Conservation (phyloP, 2,888 invertebrate genomes). For the Stictocephala bisonia region DNA sequence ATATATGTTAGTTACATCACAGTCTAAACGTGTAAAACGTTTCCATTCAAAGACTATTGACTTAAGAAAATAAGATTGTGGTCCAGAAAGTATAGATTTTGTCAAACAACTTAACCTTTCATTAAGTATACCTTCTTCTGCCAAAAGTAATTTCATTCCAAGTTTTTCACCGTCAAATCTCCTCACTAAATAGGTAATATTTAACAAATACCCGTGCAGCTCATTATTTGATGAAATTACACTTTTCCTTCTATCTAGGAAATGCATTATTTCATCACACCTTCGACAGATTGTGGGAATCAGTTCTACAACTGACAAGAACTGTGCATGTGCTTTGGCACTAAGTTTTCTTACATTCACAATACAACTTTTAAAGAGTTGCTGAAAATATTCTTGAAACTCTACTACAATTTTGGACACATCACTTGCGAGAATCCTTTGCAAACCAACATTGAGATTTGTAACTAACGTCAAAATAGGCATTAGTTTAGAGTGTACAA, state of each 20-base stretch:
- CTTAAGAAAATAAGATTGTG: conserved; percentile 5
- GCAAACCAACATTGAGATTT: conserved; percentile 51
- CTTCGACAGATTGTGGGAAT: conserved; percentile 45
- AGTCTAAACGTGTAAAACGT: background rate
- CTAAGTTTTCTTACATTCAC: conserved; percentile 66
- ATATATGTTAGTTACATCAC: background rate
- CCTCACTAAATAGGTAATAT: conserved; percentile 48
- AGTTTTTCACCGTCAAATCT: conserved; percentile 51
- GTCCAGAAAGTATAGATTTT: background rate
- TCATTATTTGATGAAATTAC: conserved; percentile 52
- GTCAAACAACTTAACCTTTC: background rate
- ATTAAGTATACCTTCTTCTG: conserved; percentile 5
- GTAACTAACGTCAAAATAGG: conserved; percentile 53
- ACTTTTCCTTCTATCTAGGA: conserved; percentile 50
- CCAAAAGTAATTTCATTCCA: conserved; percentile 44
- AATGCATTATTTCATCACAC: conserved; percentile 49
- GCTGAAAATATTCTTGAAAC: conserved; percentile 37
- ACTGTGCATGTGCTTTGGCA: conserved; percentile 66
- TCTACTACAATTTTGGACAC: conserved; percentile 30
- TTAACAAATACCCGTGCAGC: conserved; percentile 54
- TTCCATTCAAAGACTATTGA: background rate
- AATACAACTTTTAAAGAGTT: conserved; percentile 66
- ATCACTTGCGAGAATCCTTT: conserved; percentile 48
- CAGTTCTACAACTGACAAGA: conserved; percentile 60
- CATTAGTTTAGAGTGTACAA: conserved; percentile 49